These are phyloP conservation scores for Rhagonycha fulva DNA, from an alignment of 2,888 invertebrate genomes.

Conservation along the genomic window DNA sequence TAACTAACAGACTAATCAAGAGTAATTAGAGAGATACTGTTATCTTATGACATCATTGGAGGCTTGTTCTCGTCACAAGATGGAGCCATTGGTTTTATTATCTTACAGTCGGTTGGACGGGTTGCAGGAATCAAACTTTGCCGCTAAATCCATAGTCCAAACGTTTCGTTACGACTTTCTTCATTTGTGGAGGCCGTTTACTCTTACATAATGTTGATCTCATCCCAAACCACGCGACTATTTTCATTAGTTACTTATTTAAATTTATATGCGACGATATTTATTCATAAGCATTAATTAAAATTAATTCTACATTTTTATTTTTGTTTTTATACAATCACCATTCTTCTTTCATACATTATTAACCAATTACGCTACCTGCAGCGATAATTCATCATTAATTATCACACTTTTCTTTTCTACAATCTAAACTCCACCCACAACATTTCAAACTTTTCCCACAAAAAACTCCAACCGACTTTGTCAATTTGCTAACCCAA, in stretches of 20 bases:
- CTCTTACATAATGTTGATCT: conserved; percentile 36
- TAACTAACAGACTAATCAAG: conserved; percentile 43
- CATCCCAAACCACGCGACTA: conserved; percentile 31
- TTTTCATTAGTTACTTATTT: conserved; percentile 4
- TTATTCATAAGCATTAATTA: neutral
- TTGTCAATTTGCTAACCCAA: neutral
- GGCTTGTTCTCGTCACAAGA: conserved; percentile 31
- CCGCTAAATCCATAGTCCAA: conserved; percentile 11
- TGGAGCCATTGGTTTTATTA: conserved; percentile 36
- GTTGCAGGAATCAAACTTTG: conserved; percentile 40
- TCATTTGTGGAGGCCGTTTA: conserved; percentile 31
- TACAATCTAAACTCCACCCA: neutral
- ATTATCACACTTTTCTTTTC: neutral
- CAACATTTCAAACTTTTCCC: neutral
- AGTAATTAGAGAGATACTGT: conserved; percentile 47
- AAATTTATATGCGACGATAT: neutral
- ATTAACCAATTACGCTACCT: too few relatives aligned
- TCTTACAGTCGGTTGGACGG: conserved; percentile 35
- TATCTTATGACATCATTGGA: conserved; percentile 42
- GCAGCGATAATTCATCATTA: neutral
- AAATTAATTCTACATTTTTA: neutral
- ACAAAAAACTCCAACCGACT: neutral
- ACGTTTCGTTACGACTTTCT: conserved; percentile 30
- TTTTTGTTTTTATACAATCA: neutral
- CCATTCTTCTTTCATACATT: neutral